Percentiles rank a stretch among this genome's conserved stretches.
Conservation (phyloP, 2,888 invertebrate species). For the Pyrrhia umbra region DNA sequence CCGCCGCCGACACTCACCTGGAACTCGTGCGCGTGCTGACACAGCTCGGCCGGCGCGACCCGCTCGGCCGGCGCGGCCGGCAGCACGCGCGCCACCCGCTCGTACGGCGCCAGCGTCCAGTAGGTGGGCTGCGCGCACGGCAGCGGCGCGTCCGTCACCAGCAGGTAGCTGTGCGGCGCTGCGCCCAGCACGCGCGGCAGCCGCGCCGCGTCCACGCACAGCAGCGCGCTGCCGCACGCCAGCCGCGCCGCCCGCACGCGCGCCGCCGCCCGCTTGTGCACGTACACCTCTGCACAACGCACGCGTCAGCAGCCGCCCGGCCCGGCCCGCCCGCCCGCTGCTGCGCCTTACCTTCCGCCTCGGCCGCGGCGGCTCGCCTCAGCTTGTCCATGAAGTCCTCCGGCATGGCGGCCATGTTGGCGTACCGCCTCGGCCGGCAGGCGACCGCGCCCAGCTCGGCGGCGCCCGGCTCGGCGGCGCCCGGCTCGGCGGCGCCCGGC, state of each 20-base stretch:
- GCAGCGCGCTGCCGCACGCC: slow-evolving; percentile 16
- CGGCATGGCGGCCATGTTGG: background rate
- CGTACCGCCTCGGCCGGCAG: background rate
- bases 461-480: no score
- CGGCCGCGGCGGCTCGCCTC: background rate
- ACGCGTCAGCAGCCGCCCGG: no score
- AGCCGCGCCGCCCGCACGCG: background rate
- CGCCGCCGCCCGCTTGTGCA: background rate
- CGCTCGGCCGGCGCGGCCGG: background rate
- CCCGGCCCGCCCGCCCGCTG: background rate
- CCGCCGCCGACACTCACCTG: background rate
- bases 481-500: background rate
- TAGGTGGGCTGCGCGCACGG: slow-evolving; percentile 23
- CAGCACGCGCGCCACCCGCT: background rate
- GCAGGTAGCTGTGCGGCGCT: slow-evolving; percentile 3
- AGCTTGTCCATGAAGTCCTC: slow-evolving; percentile 4
- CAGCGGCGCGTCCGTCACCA: slow-evolving; percentile 22
- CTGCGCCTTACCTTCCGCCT: background rate
- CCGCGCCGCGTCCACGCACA: slow-evolving; percentile 1
- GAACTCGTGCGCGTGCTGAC: background rate
- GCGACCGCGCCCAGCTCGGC: background rate
- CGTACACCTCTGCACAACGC: slow-evolving; percentile 7
- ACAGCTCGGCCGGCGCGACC: fast-evolving
- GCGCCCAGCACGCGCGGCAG: slow-evolving; percentile 1
- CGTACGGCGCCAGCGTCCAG: slow-evolving; percentile 9